Conservation (phyloP, 2,113 vertebrate genomes). For the Silurus asotus region DNA sequence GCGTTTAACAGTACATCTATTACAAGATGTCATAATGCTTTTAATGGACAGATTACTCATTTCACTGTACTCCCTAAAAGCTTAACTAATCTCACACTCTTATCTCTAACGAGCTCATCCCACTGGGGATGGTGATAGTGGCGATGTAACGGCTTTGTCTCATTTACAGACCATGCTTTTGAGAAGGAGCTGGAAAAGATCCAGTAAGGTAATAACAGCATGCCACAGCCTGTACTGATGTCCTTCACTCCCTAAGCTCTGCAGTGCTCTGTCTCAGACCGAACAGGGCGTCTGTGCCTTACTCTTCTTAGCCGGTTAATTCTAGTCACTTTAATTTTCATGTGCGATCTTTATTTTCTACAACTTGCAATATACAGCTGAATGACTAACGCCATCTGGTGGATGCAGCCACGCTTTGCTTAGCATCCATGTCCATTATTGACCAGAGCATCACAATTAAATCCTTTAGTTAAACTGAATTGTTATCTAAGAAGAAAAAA, state of each 20-base stretch:
- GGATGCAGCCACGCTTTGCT: background rate
- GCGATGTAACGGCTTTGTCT: constrained; percentile 93
- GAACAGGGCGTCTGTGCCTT: constrained; percentile 47
- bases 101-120: constrained; percentile 40
- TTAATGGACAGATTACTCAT: background rate
- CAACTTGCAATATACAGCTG: constrained; percentile 68
- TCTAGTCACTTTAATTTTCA: constrained; percentile 42
- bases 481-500: background rate
- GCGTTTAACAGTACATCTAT: background rate
- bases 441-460: background rate
- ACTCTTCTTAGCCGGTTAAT: constrained; percentile 40
- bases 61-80: background rate
- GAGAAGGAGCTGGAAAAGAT: constrained; percentile 99
- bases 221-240: constrained; percentile 61
- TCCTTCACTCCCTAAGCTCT: constrained; percentile 57
- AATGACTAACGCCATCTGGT: constrained; percentile 1
- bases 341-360: constrained; percentile 64
- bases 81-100: constrained; percentile 32
- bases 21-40: constrained; percentile 12
- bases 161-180: constrained; percentile 97
- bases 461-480: too few species aligned
- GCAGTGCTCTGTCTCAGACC: constrained; percentile 59
- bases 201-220: constrained; percentile 98
- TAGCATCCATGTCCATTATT: background rate
- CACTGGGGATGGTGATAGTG: constrained; percentile 66